Conservation (phyloP, 2,113 vertebrate species). For the Peromyscus leucopus region DNA sequence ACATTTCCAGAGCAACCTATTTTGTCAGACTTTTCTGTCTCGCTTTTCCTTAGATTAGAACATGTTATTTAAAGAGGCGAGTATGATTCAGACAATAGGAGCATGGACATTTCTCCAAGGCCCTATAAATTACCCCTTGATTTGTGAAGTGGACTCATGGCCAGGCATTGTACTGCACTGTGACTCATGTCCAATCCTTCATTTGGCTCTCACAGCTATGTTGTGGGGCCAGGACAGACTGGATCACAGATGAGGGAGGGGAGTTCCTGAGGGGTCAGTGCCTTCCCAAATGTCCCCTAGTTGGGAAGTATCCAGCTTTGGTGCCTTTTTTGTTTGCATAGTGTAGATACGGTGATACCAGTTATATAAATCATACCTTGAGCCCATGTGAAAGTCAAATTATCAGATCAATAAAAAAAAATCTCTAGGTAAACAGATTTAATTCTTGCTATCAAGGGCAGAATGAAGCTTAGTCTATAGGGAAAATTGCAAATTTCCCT, state of each 20-base stretch:
- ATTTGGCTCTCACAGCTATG: background rate
- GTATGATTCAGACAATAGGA: conserved; percentile 33
- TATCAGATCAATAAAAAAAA: background rate
- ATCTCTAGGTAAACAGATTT: background rate
- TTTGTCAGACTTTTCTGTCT: conserved; percentile 22
- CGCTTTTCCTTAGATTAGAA: conserved; percentile 39
- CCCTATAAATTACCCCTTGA: background rate
- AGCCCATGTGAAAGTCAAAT: background rate
- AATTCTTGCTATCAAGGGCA: background rate
- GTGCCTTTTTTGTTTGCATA: background rate
- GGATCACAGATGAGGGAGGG: background rate
- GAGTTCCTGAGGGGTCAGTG: background rate
- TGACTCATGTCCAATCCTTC: background rate
- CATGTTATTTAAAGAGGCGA: background rate
- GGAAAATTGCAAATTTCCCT: conserved; percentile 1
- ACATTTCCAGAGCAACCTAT: background rate
- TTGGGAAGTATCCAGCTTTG: background rate
- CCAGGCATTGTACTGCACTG: background rate
- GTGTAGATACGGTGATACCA: background rate
- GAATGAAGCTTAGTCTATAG: background rate
- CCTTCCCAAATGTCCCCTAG: background rate
- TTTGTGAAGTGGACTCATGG: background rate
- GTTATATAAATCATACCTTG: background rate
- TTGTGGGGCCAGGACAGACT: background rate
- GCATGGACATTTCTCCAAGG: background rate